These are phyloP conservation scores for Aspidiotus rigidus DNA, from an alignment of 2,888 invertebrate species.

Conservation along the genomic window DNA sequence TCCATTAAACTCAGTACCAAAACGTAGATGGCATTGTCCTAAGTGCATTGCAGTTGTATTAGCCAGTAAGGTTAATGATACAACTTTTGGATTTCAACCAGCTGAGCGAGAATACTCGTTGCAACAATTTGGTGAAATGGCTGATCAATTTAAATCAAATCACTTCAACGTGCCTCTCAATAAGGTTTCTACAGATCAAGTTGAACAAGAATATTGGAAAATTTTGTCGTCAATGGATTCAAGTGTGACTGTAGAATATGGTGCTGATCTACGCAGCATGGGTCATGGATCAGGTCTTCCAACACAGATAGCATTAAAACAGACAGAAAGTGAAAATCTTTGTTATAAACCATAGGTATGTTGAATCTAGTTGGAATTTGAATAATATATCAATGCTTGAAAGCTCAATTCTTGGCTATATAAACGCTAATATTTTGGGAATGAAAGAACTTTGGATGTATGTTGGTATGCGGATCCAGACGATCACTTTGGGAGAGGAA, in stretches of 20 bases:
- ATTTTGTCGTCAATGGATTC: conserved; percentile 93
- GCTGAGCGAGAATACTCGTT: conserved; percentile 87
- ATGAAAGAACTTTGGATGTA: conserved; percentile 96
- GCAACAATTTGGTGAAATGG: conserved; percentile 97
- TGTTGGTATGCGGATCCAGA: conserved; percentile 99
- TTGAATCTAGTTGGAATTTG: conserved; percentile 91
- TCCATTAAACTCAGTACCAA: conserved; percentile 63
- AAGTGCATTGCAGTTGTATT: conserved; percentile 88
- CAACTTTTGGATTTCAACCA: conserved; percentile 96
- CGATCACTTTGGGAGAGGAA: no score
- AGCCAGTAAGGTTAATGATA: conserved; percentile 82
- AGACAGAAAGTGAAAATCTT: conserved; percentile 35
- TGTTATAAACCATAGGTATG: conserved; percentile 52
- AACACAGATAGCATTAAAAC: conserved; percentile 46
- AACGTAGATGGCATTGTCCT: conserved; percentile 91
- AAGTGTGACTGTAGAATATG: conserved; percentile 96
- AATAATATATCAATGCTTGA: conserved; percentile 94
- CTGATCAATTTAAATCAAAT: conserved; percentile 94
- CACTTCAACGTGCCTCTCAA: conserved; percentile 96
- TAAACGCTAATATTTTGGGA: conserved; percentile 95
- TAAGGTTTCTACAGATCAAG: conserved; percentile 73
- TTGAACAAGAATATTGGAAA: conserved; percentile 97
- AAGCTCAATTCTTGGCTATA: conserved; percentile 87
- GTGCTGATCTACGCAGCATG: conserved; percentile 96
- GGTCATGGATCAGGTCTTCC: conserved; percentile 97